Conservation (phyloP, 2,113 vertebrate species). For the Amblyopsis rosae region DNA sequence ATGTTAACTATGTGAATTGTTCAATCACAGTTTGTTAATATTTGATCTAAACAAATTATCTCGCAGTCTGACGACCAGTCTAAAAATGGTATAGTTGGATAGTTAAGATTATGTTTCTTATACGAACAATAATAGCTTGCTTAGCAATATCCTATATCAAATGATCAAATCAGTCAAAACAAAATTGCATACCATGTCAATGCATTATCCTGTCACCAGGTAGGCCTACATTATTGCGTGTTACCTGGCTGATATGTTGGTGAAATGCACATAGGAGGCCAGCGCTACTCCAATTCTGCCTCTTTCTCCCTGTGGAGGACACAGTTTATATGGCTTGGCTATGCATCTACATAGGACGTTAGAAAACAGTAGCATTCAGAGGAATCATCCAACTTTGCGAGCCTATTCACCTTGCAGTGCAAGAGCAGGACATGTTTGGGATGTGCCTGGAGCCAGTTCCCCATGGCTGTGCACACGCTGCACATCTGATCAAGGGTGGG, state of each 20-base stretch:
- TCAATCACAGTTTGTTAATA: slow-evolving; percentile 17
- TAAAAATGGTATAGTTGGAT: not conserved
- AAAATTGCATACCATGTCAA: not conserved
- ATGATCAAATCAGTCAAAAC: not conserved
- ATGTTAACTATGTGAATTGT: slow-evolving; percentile 30
- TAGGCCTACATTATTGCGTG: slow-evolving; percentile 9
- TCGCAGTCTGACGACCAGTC: slow-evolving; percentile 11
- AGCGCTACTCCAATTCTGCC: slow-evolving; percentile 88
- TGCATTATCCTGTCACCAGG: not conserved
- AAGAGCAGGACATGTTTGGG: slow-evolving; percentile 86
- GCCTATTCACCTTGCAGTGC: slow-evolving; percentile 83
- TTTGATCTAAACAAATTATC: slow-evolving; percentile 31
- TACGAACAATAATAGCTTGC: no score
- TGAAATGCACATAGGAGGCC: slow-evolving; percentile 90
- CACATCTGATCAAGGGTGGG: slow-evolving; percentile 86
- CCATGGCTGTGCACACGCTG: slow-evolving; percentile 85
- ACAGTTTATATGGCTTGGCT: not conserved
- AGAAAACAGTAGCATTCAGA: not conserved
- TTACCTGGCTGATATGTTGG: slow-evolving; percentile 87
- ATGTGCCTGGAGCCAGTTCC: slow-evolving; percentile 86
- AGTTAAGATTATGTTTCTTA: not conserved
- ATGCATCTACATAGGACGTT: not conserved
- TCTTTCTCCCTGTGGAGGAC: slow-evolving; percentile 81
- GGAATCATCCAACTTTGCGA: not conserved
- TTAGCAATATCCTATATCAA: no score